Conservation (phyloP, 2,113 vertebrate genomes). For the Nansenia antarctica region DNA sequence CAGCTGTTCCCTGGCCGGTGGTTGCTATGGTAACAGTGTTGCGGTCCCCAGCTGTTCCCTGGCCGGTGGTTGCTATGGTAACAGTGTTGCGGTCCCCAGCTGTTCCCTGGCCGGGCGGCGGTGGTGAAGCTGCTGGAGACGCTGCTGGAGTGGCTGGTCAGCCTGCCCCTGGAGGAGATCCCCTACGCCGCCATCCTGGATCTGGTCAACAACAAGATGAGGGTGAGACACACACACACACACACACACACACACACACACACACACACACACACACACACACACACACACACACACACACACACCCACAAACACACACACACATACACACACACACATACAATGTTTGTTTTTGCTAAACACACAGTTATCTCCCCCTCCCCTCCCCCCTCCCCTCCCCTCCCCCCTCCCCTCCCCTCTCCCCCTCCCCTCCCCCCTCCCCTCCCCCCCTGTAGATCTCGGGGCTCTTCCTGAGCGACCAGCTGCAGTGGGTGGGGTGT, state of each 20-base stretch:
- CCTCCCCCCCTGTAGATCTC: conserved; percentile 80
- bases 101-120: conserved; percentile 86
- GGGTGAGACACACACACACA: conserved; percentile 71
- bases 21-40: too few species aligned
- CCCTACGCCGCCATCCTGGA: conserved; percentile 92
- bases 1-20: neutral
- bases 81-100: conserved; percentile 72
- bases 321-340: too few species aligned
- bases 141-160: conserved; percentile 91
- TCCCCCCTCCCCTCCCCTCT: too few species aligned
- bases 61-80: neutral
- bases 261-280: neutral
- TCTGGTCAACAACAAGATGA: conserved; percentile 96
- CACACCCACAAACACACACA: too few species aligned
- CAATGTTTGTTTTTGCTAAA: too few species aligned
- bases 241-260: conserved; percentile 3
- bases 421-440: too few species aligned
- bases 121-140: conserved; percentile 91
- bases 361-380: too few species aligned
- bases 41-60: too few species aligned
- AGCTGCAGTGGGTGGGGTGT: conserved; percentile 86
- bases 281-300: neutral
- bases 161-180: conserved; percentile 88
- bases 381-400: too few species aligned
- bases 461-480: conserved; percentile 83